Base-by-base conservation (phyloP, 2,888 invertebrate genomes). In the Philereme vetulata region DNA sequence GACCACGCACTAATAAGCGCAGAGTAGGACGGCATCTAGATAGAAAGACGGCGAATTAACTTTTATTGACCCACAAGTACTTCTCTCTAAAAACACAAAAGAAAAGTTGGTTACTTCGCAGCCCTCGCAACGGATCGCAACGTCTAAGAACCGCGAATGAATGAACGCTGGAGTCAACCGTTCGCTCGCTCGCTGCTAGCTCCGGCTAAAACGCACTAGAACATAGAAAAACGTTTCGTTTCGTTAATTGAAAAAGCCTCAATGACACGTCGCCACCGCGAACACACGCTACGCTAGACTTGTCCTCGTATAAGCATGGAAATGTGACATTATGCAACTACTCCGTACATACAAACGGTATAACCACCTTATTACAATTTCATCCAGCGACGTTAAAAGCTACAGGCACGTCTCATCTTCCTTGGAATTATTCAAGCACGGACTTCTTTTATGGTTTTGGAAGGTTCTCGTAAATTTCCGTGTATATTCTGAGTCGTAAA, bases 301-400 rank as follows among this genome's bases (percentile, higher is more conserved):
- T 46, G 34, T 36, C 35, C 45, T 54, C 38, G 32, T 43, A 51
- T 9, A 38, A 50, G 51, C 54, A 62, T 62, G 54, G 57, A 62
- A 58, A 62, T 58, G 55, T 52, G 47, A 32, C 48, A 59, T 62
- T 59, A 62, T 59, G 49, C 51, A 62, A 62, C 51, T 58, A 51
- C 53, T 40, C 44, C 52, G 44, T 51, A 51, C 68, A 67, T 62
- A 73, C 62, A 56, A 58, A 53, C 61, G 56, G 57, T 54, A 55
- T 59, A 63, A 51, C 62, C 50, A 54, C 66, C 73, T 72, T 72
- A 76, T 78, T 78, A 75, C 70, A 75, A 72, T 78, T 78, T 78
- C 77, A 76, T 76, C 57, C 66, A 51, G 65, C 70, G 61, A 65
- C 63, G 63, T 64, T 57, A 63, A 63, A 58, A 60, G 40, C 56